phyloP scores from a whole-genome alignment of 1,140 invertebrate species.

The Monochamus saltuarius region DNA sequence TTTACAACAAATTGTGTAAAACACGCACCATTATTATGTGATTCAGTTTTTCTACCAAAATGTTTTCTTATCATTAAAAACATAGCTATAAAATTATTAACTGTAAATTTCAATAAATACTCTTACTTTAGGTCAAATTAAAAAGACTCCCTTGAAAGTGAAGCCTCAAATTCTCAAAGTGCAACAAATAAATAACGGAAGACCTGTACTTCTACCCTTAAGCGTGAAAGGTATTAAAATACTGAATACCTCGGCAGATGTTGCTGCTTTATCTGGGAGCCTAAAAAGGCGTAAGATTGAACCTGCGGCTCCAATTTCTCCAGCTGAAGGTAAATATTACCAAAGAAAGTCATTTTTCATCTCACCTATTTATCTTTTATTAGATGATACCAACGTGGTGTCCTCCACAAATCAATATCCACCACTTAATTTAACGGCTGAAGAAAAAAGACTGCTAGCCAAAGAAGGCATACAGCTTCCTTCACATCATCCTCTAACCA shows the following conservation, averaged over 20 bases:
- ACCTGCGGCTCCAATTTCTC: slow-evolving; percentile 9
- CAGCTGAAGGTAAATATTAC: slow-evolving; percentile 4
- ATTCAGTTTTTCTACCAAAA: background rate
- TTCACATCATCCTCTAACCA: slow-evolving; percentile 81
- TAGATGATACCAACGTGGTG: slow-evolving; percentile 49
- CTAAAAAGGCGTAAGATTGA: slow-evolving; percentile 28
- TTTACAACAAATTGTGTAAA: background rate
- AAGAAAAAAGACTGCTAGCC: slow-evolving; percentile 78
- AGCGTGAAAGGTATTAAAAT: slow-evolving; percentile 74
- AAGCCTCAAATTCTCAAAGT: slow-evolving; percentile 59
- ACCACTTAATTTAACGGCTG: slow-evolving; percentile 64
- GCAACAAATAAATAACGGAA: slow-evolving; percentile 54
- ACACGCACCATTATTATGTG: background rate
- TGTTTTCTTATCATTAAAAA: background rate
- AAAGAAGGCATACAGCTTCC: slow-evolving; percentile 84
- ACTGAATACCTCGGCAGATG: slow-evolving; percentile 63
- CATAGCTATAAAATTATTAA: background rate
- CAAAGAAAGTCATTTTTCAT: background rate
- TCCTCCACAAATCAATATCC: slow-evolving; percentile 38
- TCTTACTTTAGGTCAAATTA: slow-evolving; percentile 31
- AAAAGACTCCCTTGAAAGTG: slow-evolving; percentile 41
- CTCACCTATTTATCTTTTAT: slow-evolving; percentile 46
- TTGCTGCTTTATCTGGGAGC: slow-evolving; percentile 42
- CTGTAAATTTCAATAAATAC: background rate
- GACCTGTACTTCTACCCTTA: slow-evolving; percentile 68